phyloP scores from a whole-genome alignment of 53 echinoderm and acorn worm species.

The Holothuria leucospilota region DNA sequence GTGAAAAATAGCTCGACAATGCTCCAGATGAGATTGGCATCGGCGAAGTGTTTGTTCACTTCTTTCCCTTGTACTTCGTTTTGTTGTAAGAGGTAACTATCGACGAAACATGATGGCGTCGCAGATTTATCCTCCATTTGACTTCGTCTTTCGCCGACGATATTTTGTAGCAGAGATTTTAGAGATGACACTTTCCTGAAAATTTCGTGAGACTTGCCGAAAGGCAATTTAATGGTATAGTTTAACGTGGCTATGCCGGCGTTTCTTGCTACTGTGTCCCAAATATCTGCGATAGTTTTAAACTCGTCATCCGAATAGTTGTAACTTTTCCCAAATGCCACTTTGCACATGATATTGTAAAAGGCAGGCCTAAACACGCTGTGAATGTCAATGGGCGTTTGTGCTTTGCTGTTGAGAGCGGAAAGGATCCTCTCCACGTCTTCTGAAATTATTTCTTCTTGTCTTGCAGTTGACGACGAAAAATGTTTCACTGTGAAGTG shows the following conservation, averaged over 20 bases:
- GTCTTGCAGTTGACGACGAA: background rate
- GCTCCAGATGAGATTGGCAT: slow-evolving; percentile 16
- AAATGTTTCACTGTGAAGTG: too few species aligned
- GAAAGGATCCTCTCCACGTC: background rate
- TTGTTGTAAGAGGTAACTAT: too few species aligned
- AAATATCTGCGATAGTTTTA: background rate
- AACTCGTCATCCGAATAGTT: slow-evolving; percentile 6
- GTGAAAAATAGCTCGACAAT: slow-evolving; percentile 2
- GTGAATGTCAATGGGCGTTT: slow-evolving; percentile 7
- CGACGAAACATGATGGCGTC: too few species aligned
- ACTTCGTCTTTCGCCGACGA: slow-evolving; percentile 6
- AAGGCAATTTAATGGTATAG: background rate
- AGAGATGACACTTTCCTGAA: background rate
- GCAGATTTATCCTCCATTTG: background rate
- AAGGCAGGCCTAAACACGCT: background rate
- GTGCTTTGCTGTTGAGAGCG: background rate
- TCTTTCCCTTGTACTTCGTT: background rate
- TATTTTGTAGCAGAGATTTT: background rate
- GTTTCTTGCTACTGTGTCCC: background rate
- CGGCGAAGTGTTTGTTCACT: slow-evolving; percentile 7
- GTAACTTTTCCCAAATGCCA: slow-evolving; percentile 18
- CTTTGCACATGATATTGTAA: slow-evolving; percentile 15
- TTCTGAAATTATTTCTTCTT: slow-evolving; percentile 1
- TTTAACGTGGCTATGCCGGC: slow-evolving; percentile 7
- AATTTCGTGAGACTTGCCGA: background rate